Evolutionary conservation across 2,797 vertebrate species (phyloP).

Genomic region (Gymnopithys bicolor): DNA sequence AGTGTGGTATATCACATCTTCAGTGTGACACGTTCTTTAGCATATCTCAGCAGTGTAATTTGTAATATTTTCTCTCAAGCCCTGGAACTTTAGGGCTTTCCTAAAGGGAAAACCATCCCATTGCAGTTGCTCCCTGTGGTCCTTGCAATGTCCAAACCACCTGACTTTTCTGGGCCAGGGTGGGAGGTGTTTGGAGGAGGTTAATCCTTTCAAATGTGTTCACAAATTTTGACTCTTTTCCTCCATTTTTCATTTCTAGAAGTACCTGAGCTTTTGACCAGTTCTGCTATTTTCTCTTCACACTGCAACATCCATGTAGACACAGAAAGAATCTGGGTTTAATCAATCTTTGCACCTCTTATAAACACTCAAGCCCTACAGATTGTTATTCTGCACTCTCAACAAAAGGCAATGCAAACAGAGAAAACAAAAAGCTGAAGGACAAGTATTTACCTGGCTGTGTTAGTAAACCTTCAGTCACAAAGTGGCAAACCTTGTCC

Average conservation of each 20-base stretch:
- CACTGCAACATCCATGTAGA: rapidly evolving
- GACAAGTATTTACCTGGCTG: neutral
- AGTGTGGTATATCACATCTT: neutral
- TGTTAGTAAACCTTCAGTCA: neutral
- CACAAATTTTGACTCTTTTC: neutral
- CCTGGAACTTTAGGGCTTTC: neutral
- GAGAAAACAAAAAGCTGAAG: neutral
- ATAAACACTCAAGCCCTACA: neutral
- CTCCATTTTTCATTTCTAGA: neutral
- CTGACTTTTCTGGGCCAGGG: neutral
- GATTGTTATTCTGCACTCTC: neutral
- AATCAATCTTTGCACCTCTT: neutral
- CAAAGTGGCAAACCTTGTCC: neutral
- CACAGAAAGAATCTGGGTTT: neutral
- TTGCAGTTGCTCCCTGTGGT: neutral
- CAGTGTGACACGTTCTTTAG: neutral
- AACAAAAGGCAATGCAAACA: neutral
- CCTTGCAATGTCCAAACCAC: neutral
- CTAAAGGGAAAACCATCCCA: neutral
- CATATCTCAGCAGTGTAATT: neutral
- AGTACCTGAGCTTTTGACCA: neutral
- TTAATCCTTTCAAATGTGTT: neutral
- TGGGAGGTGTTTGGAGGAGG: neutral
- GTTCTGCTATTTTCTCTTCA: neutral
- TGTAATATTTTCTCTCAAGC: neutral